These are phyloP conservation scores for Dolichopus griseipennis DNA, from an alignment of 2,888 invertebrate species.

Conservation along the genomic window DNA sequence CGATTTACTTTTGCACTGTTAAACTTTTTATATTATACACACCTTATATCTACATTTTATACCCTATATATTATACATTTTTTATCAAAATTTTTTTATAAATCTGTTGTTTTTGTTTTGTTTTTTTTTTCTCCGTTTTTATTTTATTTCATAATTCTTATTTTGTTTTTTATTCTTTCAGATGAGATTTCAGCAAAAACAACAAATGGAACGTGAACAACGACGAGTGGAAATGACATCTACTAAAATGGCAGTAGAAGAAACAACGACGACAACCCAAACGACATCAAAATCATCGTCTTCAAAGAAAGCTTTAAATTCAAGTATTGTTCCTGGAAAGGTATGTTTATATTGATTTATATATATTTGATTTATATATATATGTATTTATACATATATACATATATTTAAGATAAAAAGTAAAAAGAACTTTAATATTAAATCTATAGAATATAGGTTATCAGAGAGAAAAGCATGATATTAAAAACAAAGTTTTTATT, in stretches of 20 bases:
- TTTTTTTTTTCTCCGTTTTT: background rate
- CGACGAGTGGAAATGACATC: conserved; percentile 62
- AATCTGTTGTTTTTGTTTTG: conserved; percentile 7
- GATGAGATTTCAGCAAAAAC: conserved; percentile 77
- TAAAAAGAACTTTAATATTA: no score
- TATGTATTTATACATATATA: background rate
- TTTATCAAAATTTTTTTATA: background rate
- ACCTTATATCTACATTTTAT: no score
- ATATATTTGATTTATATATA: background rate
- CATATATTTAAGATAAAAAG: no score
- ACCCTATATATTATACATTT: no score
- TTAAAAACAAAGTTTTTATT: no score
- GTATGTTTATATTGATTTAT: conserved; percentile 22
- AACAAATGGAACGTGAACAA: conserved; percentile 70
- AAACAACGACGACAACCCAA: conserved; percentile 13
- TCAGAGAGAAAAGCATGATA: no score
- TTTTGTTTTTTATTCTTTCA: conserved; percentile 41
- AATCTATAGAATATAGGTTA: no score
- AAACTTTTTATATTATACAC: no score
- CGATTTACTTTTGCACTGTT: no score
- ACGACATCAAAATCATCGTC: conserved; percentile 13
- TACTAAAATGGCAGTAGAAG: conserved; percentile 47
- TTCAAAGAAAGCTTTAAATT: conserved; percentile 23
- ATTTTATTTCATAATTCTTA: background rate
- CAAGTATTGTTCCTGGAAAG: conserved; percentile 36